phyloP scores from a whole-genome alignment of 2,113 vertebrate species.

The Neogale vison region DNA sequence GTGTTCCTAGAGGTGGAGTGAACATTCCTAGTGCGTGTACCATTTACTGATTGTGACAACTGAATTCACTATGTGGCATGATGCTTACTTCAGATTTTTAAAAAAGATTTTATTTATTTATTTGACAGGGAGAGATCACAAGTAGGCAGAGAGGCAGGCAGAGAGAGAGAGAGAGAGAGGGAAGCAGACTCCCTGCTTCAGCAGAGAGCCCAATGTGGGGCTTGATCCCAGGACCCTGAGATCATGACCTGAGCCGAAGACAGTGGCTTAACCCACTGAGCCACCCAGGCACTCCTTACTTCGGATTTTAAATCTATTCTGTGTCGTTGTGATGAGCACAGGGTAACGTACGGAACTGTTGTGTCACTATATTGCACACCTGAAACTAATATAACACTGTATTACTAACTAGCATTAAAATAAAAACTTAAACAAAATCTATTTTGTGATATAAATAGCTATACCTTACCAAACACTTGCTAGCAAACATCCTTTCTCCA shows the following conservation, averaged over 20 bases:
- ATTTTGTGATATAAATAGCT: slow-evolving; percentile 57
- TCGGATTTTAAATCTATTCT: slow-evolving; percentile 39
- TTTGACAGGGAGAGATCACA: no score
- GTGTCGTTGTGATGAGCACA: not conserved
- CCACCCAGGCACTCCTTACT: not conserved
- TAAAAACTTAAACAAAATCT: not conserved
- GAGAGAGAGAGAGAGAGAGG: no score
- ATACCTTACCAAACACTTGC: slow-evolving; percentile 43
- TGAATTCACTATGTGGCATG: slow-evolving; percentile 27
- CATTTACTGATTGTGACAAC: not conserved
- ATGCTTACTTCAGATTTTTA: slow-evolving; percentile 11
- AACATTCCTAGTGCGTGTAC: not conserved
- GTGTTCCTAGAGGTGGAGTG: not conserved
- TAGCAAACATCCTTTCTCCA: slow-evolving; percentile 56
- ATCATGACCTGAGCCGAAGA: no score
- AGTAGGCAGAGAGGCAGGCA: no score
- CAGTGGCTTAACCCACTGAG: no score
- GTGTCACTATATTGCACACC: not conserved
- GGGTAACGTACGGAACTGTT: not conserved
- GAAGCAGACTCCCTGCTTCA: no score
- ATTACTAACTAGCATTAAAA: not conserved
- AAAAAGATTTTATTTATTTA: no score
- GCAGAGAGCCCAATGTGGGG: no score
- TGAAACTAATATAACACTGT: not conserved
- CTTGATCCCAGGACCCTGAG: no score